Conservation (phyloP, 2,888 invertebrate genomes). For the Argyresthia albistria region DNA sequence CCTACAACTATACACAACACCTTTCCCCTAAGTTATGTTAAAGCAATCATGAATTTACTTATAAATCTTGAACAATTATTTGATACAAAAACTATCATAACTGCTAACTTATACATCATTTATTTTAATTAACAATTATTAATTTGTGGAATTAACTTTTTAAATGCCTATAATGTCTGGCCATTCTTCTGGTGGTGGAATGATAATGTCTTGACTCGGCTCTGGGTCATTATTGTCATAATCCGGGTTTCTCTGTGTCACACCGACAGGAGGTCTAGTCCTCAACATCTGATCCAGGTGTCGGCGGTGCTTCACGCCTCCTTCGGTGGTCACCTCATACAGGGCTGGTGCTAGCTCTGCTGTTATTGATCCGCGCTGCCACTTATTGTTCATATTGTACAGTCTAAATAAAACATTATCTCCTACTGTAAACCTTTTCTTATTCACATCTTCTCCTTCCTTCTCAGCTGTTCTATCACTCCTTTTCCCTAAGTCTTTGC, state of each 20-base stretch:
- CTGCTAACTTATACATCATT: too few relatives aligned
- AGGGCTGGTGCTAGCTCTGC: neutral
- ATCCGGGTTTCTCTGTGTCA: neutral
- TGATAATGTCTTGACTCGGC: too few relatives aligned
- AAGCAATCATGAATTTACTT: too few relatives aligned
- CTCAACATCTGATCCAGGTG: constrained; percentile 1
- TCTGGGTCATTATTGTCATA: neutral
- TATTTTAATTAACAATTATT: too few relatives aligned
- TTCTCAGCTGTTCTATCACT: neutral
- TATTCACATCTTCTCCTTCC: too few relatives aligned
- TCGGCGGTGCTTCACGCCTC: neutral
- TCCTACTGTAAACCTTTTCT: neutral
- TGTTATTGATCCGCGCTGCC: neutral
- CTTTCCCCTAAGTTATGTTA: too few relatives aligned
- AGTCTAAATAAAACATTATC: constrained; percentile 1
- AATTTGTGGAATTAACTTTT: too few relatives aligned
- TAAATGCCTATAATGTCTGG: too few relatives aligned
- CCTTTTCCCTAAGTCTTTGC: neutral
- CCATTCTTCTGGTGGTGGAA: too few relatives aligned
- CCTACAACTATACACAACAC: too few relatives aligned
- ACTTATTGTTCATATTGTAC: constrained; percentile 2
- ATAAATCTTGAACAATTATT: too few relatives aligned
- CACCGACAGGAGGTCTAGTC: neutral
- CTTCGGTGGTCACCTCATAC: neutral
- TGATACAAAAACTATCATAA: too few relatives aligned